phyloP scores from a whole-genome alignment of 2,888 invertebrate species.

The Elegia similella region DNA sequence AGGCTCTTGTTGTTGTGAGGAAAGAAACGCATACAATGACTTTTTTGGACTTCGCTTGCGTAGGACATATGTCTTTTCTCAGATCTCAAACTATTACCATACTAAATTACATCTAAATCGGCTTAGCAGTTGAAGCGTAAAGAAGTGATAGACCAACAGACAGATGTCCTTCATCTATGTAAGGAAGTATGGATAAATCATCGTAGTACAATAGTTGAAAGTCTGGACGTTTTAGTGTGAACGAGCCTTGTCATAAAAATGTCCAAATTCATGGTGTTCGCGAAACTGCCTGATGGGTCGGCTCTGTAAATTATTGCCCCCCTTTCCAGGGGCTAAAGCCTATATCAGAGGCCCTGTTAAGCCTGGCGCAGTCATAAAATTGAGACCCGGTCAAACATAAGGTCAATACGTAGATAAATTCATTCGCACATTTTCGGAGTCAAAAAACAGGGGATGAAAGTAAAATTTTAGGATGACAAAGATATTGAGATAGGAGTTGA shows the following conservation, averaged over 20 bases:
- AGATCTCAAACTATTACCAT: too few relatives aligned
- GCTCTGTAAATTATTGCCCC: background rate
- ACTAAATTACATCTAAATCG: too few relatives aligned
- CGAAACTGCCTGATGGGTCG: background rate
- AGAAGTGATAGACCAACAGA: too few relatives aligned
- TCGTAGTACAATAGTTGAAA: too few relatives aligned
- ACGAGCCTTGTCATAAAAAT: background rate
- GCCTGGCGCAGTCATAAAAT: background rate
- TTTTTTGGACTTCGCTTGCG: too few relatives aligned
- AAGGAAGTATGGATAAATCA: too few relatives aligned
- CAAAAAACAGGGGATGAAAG: background rate
- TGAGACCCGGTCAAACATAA: background rate
- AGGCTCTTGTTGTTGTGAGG: too few relatives aligned
- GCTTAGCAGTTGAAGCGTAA: too few relatives aligned
- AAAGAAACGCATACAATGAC: too few relatives aligned
- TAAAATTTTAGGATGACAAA: background rate
- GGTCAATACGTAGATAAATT: conserved; percentile 6
- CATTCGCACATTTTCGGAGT: background rate
- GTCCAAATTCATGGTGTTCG: background rate
- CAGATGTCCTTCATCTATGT: too few relatives aligned
- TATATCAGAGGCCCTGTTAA: background rate
- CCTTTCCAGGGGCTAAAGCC: background rate
- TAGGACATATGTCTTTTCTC: too few relatives aligned
- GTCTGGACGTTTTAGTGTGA: background rate
- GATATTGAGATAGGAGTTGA: background rate